A percentile compares a stretch with the other conserved stretches of the same genome.
Evolutionary conservation across 37 sponge, comb jelly and placozoan species (phyloP).

Genomic region (Axinella damicornis): DNA sequence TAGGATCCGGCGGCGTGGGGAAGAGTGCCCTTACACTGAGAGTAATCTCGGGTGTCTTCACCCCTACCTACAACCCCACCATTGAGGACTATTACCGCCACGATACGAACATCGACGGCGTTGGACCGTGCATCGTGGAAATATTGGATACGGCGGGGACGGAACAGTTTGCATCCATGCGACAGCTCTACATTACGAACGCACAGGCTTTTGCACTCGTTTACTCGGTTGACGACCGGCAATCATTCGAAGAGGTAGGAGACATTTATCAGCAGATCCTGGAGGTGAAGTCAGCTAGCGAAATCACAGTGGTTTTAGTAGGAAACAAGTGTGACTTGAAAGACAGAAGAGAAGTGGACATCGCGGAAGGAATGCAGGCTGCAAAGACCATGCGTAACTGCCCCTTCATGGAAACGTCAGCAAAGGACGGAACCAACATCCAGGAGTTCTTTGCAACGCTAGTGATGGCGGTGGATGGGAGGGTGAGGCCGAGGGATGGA

Average conservation of each 20-base stretch:
- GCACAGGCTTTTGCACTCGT: constrained; percentile 81
- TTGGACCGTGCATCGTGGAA: constrained; percentile 87
- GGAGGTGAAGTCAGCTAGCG: constrained; percentile 32
- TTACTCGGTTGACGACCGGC: constrained; percentile 79
- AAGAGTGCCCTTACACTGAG: constrained; percentile 89
- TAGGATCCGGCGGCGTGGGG: constrained; percentile 90
- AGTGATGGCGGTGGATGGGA: constrained; percentile 50
- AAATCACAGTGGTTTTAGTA: constrained; percentile 67
- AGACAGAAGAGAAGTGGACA: constrained; percentile 58
- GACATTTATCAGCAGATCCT: constrained; percentile 75
- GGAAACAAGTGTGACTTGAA: constrained; percentile 85
- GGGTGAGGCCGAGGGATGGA: constrained; percentile 23
- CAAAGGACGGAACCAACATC: constrained; percentile 78
- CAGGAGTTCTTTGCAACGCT: constrained; percentile 70
- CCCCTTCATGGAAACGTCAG: constrained; percentile 83
- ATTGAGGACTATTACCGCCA: constrained; percentile 91
- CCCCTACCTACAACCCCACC: constrained; percentile 89
- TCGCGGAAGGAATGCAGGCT: constrained; percentile 61
- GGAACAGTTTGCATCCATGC: constrained; percentile 88
- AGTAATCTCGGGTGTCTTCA: constrained; percentile 85
- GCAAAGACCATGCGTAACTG: constrained; percentile 70
- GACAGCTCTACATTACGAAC: constrained; percentile 84
- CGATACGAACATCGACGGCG: constrained; percentile 74
- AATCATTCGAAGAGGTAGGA: constrained; percentile 72
- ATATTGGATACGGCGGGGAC: constrained; percentile 88